Evolutionary conservation across 92 coral and sea anemone species (phyloP), one percentile per base, ranked within the genome.

Genomic region (Virgularia gustaviana): DNA sequence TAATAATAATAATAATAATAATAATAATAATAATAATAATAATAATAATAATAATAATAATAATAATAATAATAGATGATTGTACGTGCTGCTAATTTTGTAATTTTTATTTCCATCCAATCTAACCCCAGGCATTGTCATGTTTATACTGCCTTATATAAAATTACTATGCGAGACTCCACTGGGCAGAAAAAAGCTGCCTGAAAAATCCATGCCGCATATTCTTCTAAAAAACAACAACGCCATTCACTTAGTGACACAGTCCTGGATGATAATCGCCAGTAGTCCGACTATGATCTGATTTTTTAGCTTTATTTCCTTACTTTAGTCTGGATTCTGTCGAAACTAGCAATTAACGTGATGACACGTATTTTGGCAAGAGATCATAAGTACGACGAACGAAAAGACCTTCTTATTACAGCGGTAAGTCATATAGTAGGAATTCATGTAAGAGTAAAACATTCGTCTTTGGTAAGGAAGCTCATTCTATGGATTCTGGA

Each of bases 351-450:
- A 49, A 35, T 68, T 1, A 68, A 68, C 25, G 19, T 68, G 57
- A 27, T 68, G 45, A 68, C 75, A 27, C 32, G 75, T n/a, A 68
- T 68, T 33, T 49, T 68, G 75, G 75, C 75, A 33, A 44, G 75
- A 33, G 75, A 68, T 35, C 75, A 68, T 49, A 68, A 68, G 36
- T 68, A 68, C 35, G 75, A 68, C 38, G 75, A 68, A 68, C 30
- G 61, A 32, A 68, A 68, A 34, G 75, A 68, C 61, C 8, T 68
- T 49, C 75, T 68, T 33, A 49, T 68, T 27, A 68, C 61, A 28
- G n/a, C 75, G 47, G 75, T 68, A 68, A 31, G 75, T 68, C 20
- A 13, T 7, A n/a, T n/a, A n/a, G n/a, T n/a, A n/a, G n/a, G n/a
- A n/a, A n/a, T n/a, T n/a, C n/a, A n/a, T n/a, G n/a, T n/a, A n/a